Base-by-base conservation (phyloP, 2,888 invertebrate genomes). In the Serrognathus titanus region DNA sequence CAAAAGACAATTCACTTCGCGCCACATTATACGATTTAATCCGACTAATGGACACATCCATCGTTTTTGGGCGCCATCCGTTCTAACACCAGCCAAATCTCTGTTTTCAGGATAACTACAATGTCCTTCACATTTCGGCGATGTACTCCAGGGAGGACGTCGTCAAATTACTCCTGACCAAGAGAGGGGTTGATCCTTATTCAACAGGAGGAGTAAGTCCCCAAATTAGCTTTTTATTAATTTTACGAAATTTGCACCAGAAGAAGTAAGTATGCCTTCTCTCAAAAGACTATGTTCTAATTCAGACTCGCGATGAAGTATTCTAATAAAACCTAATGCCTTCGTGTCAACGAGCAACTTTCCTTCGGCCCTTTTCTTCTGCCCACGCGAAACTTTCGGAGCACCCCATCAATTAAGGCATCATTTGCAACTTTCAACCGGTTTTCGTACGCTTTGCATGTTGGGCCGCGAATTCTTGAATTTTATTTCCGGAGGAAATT, bases 71-170 rank as follows among this genome's bases (percentile, higher is more conserved):
- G 11, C 8, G n/a, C 3, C 7, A 8, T 13, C 5, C 13, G 43
- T 10, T 43, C 16, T 10, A 12, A 40, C 7, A 16, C 16, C 16
- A 7, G 6, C 12, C 11, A 9, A 12, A 8, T 40, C 7, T 40
- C 12, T 40, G 13, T 40, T 80, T 80, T 20, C 83, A 98, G 97
- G 98, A 98, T 78, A 95, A 95, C 77, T 91, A 93, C 81, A 97
- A 95, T 80, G 94, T 90, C 36, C 85, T 97, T 52, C 97, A 98
- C 79, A 90, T 96, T 76, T 93, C 97, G 10, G 92, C 96, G 20
- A 92, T 94, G 88, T 91, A 92, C 78, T 93, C 95, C 53, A 84
- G 94, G 68, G 97, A 97, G 77, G 97, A 98, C 75, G 92, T 96
- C 72, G 91, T 98, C 71, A 93, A 94, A 72, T 80, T 94, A 51